Evolutionary conservation across 2,888 invertebrate species (phyloP), one percentile per base, ranked within the genome.

Genomic region (Halictus ligatus): DNA sequence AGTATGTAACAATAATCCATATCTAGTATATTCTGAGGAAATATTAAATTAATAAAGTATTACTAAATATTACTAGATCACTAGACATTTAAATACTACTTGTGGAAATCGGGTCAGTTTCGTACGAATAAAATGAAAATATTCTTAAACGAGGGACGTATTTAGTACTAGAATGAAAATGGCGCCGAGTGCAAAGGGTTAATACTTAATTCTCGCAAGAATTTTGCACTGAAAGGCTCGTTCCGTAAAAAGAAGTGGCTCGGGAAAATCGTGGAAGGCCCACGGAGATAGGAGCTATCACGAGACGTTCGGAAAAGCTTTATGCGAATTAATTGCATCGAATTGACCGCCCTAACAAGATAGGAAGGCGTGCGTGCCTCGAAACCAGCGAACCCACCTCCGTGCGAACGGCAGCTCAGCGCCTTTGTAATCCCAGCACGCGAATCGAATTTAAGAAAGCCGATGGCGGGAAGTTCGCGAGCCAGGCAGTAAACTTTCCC

Each of bases 361-460:
- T 86, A 77, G 73, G 64, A 50, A 60, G n/a, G 72, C 58, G 83
- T 75, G 85, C 83, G 88, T 86, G 89, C 75, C 40, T 48, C 29
- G 84, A 86, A 84, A 87, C 71, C 73, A 77, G 75, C 83, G 84
- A 87, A 90, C 89, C 87, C 88, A 78, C 82, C 87, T 89, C 74
- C 88, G 83, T 86, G 90, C 81, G 87, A 86, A 82, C 76, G 83
- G 86, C 88, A 80, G 84, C 84, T 80, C 85, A 46, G 80, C 79
- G 76, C 86, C 89, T 85, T 83, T 80, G 89, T 89, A 89, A 92
- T 90, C 91, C 90, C 90, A 87, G 89, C 90, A 92, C 92, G 91
- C 91, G 89, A 92, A 92, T 91, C 90, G 93, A 91, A 91, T 92
- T 89, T 88, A 90, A 92, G 91, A 91, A 92, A 92, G 83, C 84